Conservation (phyloP, 2,797 vertebrate genomes). For the Enoplosus armatus region DNA sequence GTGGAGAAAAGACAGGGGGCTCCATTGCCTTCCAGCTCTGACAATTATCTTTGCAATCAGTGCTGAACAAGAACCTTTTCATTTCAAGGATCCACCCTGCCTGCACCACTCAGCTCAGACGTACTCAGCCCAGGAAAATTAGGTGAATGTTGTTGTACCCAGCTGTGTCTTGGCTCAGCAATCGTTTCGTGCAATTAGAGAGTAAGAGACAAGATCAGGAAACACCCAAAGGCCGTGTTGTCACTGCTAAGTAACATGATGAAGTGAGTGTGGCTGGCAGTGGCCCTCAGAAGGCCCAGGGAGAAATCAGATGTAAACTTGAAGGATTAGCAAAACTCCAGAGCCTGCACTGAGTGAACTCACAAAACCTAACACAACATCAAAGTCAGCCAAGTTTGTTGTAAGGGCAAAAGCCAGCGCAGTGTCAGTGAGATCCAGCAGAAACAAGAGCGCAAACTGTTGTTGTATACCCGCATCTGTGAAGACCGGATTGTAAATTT, state of each 20-base stretch:
- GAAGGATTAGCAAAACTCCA: slow-evolving; percentile 47
- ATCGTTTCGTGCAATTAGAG: slow-evolving; percentile 64
- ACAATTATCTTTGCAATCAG: slow-evolving; percentile 69
- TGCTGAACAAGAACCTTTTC: slow-evolving; percentile 67
- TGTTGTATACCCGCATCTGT: not conserved
- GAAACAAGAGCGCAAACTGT: not conserved
- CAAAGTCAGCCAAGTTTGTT: slow-evolving; percentile 19
- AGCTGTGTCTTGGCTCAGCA: slow-evolving; percentile 63
- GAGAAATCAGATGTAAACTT: slow-evolving; percentile 64
- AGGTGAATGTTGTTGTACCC: slow-evolving; percentile 62
- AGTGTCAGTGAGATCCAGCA: slow-evolving; percentile 18
- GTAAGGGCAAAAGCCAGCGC: not conserved
- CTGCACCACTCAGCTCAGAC: slow-evolving; percentile 43
- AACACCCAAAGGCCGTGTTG: slow-evolving; percentile 68
- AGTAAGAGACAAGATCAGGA: slow-evolving; percentile 69
- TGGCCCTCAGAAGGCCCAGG: slow-evolving; percentile 42
- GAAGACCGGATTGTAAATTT: slow-evolving; percentile 11
- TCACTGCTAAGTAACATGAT: slow-evolving; percentile 66
- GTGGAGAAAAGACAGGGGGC: slow-evolving; percentile 19
- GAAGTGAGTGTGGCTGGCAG: slow-evolving; percentile 74
- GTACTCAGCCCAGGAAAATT: slow-evolving; percentile 41
- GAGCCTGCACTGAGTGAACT: slow-evolving; percentile 48
- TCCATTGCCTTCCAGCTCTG: slow-evolving; percentile 48
- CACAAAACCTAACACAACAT: not conserved
- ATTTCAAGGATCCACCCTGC: slow-evolving; percentile 46